Conservation (phyloP, 2,113 vertebrate genomes). For the Apodemus speciosus region DNA sequence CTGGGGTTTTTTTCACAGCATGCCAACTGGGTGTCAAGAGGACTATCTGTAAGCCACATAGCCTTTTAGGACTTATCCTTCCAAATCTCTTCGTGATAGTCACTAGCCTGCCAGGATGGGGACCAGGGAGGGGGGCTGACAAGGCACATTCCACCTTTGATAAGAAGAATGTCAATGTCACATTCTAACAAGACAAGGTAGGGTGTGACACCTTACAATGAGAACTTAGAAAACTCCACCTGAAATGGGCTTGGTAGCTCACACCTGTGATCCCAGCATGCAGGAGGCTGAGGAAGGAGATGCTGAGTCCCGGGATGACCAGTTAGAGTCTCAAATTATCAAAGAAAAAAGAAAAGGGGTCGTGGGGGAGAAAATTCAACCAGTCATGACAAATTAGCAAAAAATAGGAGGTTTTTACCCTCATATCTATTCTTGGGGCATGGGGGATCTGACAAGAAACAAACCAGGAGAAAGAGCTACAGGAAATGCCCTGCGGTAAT, state of each 20-base stretch:
- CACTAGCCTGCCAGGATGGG: not conserved
- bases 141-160: not conserved
- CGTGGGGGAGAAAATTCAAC: not conserved
- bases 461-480: not conserved
- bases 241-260: not conserved
- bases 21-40: not conserved
- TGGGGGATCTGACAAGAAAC: not conserved
- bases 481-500: not conserved
- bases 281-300: not conserved
- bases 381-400: not conserved
- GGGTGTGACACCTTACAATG: not conserved
- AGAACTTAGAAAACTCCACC: not conserved
- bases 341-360: not conserved
- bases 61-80: not conserved
- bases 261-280: not conserved
- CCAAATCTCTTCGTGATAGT: constrained; percentile 4
- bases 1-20: not conserved
- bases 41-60: not conserved
- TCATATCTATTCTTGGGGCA: not conserved
- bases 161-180: not conserved
- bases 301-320: too few relatives aligned
- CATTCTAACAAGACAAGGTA: not conserved
- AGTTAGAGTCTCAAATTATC: not conserved
- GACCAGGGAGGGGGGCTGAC: not conserved
- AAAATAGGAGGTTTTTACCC: not conserved